These are phyloP conservation scores for Molossus molossus DNA, from an alignment of 2,797 vertebrate genomes.

Conservation along the genomic window DNA sequence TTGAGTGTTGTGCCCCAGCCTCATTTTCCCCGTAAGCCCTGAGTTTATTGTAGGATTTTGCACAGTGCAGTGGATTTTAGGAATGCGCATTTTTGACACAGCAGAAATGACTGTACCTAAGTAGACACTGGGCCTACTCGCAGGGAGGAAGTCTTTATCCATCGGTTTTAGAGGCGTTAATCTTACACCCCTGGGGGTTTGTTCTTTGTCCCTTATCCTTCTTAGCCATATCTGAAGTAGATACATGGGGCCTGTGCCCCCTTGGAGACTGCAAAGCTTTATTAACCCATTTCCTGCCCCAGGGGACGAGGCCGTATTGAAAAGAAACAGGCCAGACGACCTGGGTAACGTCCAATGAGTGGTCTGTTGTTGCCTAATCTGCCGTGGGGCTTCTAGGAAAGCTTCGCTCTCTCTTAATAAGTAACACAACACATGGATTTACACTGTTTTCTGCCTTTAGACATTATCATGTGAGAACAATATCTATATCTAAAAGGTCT, in stretches of 20 bases:
- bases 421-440: background rate
- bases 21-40: background rate
- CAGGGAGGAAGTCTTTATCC: background rate
- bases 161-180: background rate
- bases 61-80: background rate
- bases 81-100: background rate
- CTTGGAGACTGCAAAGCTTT: background rate
- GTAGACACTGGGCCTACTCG: background rate
- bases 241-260: background rate
- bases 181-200: background rate
- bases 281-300: background rate
- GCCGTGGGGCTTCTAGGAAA: background rate
- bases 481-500: background rate
- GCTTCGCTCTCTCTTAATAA: background rate
- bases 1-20: background rate
- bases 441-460: background rate
- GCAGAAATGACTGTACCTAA: background rate
- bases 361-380: background rate
- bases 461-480: background rate
- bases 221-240: background rate
- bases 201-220: background rate
- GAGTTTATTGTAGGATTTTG: background rate
- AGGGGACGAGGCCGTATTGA: background rate
- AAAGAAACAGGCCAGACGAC: background rate
- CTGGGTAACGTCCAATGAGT: background rate